phyloP scores from a whole-genome alignment of 2,888 invertebrate species.

The Fabriciana adippe region DNA sequence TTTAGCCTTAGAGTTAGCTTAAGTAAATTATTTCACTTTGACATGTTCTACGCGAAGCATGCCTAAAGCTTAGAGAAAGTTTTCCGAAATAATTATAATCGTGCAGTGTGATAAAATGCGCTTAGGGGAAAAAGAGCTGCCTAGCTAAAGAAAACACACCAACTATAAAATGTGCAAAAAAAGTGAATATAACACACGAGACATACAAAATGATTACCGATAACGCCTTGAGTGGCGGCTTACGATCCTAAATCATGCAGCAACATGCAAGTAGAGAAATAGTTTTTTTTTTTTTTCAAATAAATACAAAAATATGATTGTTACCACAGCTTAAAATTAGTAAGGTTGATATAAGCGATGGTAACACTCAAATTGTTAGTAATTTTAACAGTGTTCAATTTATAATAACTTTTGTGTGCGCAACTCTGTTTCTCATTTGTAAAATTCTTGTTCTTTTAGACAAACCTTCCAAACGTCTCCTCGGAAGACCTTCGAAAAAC shows the following conservation, averaged over 20 bases:
- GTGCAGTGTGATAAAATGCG: slow-evolving; percentile 81
- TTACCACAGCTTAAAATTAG: slow-evolving; percentile 56
- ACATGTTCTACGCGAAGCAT: slow-evolving; percentile 79
- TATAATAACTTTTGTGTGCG: slow-evolving; percentile 62
- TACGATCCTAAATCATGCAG: slow-evolving; percentile 81
- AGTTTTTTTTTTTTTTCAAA: slow-evolving; percentile 59
- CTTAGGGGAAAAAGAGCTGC: slow-evolving; percentile 78
- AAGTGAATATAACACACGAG: slow-evolving; percentile 74
- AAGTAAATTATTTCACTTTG: slow-evolving; percentile 45
- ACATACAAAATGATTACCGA: slow-evolving; percentile 76
- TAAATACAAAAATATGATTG: slow-evolving; percentile 56
- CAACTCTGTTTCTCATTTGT: slow-evolving; percentile 70
- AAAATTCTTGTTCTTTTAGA: slow-evolving; percentile 71
- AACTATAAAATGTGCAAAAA: slow-evolving; percentile 80
- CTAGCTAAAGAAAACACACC: slow-evolving; percentile 80
- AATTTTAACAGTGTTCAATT: slow-evolving; percentile 54
- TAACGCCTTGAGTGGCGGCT: slow-evolving; percentile 75
- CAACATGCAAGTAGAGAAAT: slow-evolving; percentile 80
- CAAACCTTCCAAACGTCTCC: slow-evolving; percentile 86
- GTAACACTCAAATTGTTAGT: slow-evolving; percentile 61
- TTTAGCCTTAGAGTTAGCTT: slow-evolving; percentile 44
- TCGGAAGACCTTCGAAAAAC: slow-evolving; percentile 84
- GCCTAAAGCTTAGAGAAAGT: slow-evolving; percentile 79
- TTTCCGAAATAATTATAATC: slow-evolving; percentile 78
- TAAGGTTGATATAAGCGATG: slow-evolving; percentile 49